Conservation (phyloP, 2,797 vertebrate genomes). For the Morelia viridis region DNA sequence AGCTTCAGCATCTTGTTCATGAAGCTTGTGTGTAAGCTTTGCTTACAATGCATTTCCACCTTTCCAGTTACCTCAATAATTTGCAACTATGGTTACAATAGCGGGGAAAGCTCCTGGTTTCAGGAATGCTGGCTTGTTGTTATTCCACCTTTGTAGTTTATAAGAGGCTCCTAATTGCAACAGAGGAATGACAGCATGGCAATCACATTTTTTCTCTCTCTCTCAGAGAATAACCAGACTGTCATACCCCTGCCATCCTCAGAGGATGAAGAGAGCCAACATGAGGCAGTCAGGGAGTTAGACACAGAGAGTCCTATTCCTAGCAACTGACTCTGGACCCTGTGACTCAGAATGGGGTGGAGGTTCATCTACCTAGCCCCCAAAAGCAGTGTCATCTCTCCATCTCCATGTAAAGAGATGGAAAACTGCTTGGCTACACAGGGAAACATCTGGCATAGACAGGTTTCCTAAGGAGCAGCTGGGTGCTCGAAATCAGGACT, state of each 20-base stretch:
- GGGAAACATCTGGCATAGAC: no score
- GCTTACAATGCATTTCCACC: background rate
- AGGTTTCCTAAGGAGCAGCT: no score
- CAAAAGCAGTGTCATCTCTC: no score
- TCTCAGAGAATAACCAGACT: background rate
- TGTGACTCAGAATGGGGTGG: no score
- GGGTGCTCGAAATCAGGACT: no score
- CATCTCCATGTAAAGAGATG: no score
- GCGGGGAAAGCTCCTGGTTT: background rate
- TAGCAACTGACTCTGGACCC: background rate
- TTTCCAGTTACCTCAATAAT: background rate
- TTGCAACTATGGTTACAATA: background rate
- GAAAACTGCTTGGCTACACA: no score
- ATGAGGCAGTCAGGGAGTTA: background rate
- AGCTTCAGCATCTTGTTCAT: background rate
- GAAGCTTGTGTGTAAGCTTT: background rate
- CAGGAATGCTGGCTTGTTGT: background rate
- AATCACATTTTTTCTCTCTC: background rate
- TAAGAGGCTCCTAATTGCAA: background rate
- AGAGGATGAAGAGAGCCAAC: background rate
- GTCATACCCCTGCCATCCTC: background rate
- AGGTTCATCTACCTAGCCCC: no score
- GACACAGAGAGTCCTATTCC: background rate
- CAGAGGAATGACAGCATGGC: background rate
- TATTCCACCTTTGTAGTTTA: background rate